A percentile compares a stretch with the other conserved stretches of the same genome.
Conservation (phyloP, 2,113 vertebrate species). For the Vanacampus margaritifer region DNA sequence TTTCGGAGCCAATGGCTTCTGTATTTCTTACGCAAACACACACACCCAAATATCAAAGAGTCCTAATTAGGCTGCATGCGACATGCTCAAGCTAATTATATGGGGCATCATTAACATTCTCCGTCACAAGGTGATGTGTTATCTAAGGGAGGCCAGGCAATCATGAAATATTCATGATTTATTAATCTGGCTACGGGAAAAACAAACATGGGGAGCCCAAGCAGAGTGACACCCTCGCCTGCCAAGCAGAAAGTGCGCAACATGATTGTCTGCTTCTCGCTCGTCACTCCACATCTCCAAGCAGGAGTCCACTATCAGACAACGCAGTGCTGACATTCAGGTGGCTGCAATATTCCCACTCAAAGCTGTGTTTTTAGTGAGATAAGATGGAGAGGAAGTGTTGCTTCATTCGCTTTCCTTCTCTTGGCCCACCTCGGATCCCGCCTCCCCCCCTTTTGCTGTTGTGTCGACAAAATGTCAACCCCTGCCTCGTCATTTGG, state of each 20-base stretch:
- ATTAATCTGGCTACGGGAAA: slow-evolving; percentile 66
- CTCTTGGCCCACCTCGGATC: slow-evolving; percentile 20
- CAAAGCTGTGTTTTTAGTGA: slow-evolving; percentile 30
- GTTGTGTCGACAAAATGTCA: slow-evolving; percentile 46
- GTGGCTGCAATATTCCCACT: slow-evolving; percentile 23
- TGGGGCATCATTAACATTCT: slow-evolving; percentile 66
- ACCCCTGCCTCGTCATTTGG: not conserved
- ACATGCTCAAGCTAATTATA: slow-evolving; percentile 65
- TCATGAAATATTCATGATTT: slow-evolving; percentile 76
- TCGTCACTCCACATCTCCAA: slow-evolving; percentile 18
- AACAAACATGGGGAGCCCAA: slow-evolving; percentile 63
- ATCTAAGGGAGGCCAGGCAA: slow-evolving; percentile 59
- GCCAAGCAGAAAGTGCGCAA: slow-evolving; percentile 21
- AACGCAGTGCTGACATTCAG: slow-evolving; percentile 24
- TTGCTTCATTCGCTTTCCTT: slow-evolving; percentile 18
- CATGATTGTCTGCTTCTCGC: slow-evolving; percentile 18
- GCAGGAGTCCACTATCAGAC: slow-evolving; percentile 23
- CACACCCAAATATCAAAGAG: slow-evolving; percentile 57
- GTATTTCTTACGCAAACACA: slow-evolving; percentile 28
- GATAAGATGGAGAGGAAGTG: slow-evolving; percentile 47
- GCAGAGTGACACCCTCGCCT: slow-evolving; percentile 42
- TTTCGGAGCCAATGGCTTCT: slow-evolving; percentile 31
- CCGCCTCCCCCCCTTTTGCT: slow-evolving; percentile 9
- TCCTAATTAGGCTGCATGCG: slow-evolving; percentile 61
- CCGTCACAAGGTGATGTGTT: slow-evolving; percentile 52